phyloP scores from a whole-genome alignment of 2,888 invertebrate species.

The Pristionchus mayeri region DNA sequence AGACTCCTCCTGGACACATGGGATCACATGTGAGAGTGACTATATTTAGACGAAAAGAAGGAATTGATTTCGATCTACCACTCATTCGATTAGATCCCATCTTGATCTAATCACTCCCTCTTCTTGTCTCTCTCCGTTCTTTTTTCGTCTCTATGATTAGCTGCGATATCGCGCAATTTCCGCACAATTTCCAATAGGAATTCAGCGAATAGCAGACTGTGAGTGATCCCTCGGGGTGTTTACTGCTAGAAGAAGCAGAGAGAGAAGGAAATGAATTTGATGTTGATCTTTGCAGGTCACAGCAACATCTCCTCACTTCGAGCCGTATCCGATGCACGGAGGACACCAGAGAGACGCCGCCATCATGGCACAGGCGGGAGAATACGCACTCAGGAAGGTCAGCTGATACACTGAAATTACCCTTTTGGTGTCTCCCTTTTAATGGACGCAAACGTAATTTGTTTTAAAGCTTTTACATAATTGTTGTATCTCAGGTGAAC shows the following conservation, averaged over 20 bases:
- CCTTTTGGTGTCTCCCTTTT: too few species aligned
- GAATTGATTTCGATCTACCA: not conserved
- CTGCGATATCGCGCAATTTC: not conserved
- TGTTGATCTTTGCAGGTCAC: constrained; percentile 54
- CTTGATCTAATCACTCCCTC: not conserved
- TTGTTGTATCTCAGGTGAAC: constrained; percentile 72
- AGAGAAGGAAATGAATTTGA: not conserved
- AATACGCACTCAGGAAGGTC: constrained; percentile 49
- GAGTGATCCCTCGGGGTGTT: not conserved
- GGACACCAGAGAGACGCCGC: constrained; percentile 49
- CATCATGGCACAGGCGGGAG: constrained; percentile 35
- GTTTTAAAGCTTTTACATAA: too few species aligned
- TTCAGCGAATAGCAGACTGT: not conserved
- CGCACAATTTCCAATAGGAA: not conserved
- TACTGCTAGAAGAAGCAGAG: not conserved
- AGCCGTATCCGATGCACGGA: constrained; percentile 64
- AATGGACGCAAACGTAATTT: too few species aligned
- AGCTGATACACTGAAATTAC: not conserved
- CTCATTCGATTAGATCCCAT: not conserved
- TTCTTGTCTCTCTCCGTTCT: not conserved
- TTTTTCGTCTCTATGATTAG: not conserved
- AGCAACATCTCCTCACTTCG: constrained; percentile 67
- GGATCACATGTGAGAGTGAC: not conserved
- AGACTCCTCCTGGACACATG: constrained; percentile 27
- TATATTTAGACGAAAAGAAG: not conserved